Evolutionary conservation across 2,113 vertebrate species (phyloP).

Genomic region (Ceyx cyanopectus): DNA sequence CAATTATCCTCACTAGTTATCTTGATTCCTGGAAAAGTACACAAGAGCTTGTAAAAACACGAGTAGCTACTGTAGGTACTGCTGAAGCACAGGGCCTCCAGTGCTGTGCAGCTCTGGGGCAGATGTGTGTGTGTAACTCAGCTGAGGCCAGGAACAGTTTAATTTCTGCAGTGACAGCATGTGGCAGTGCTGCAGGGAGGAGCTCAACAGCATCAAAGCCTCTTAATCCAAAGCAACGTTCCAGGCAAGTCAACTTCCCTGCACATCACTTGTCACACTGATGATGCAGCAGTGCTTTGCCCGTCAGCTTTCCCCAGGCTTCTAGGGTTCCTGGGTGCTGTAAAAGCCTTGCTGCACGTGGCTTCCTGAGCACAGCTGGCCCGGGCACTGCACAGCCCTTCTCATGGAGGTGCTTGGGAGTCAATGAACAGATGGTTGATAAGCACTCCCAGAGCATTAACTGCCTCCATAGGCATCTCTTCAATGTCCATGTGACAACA

Average conservation of each 20-base stretch:
- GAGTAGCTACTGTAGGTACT: not conserved
- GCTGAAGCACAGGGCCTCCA: not conserved
- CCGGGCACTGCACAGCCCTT: not conserved
- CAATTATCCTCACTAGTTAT: not conserved
- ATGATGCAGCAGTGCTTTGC: not conserved
- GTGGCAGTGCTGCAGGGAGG: not conserved
- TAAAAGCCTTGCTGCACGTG: conserved; percentile 3
- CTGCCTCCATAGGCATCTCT: not conserved
- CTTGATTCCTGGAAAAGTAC: not conserved
- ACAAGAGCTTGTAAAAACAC: not conserved
- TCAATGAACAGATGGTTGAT: conserved; percentile 55
- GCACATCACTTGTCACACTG: not conserved
- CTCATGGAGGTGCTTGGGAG: not conserved
- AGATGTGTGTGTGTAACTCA: conserved; percentile 11
- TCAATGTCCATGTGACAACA: not conserved
- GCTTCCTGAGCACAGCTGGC: conserved; percentile 20
- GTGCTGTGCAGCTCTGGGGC: not conserved
- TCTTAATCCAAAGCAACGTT: not conserved
- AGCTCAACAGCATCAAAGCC: not conserved
- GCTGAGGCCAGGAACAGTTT: not conserved
- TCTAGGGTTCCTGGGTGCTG: not conserved
- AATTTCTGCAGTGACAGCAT: rapidly evolving
- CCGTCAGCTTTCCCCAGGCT: not conserved
- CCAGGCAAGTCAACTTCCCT: not conserved
- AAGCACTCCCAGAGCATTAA: conserved; percentile 4